Percentiles rank a stretch among this genome's conserved stretches.
phyloP scores from a whole-genome alignment of 2,888 invertebrate species.

The Portevinia maculata region DNA sequence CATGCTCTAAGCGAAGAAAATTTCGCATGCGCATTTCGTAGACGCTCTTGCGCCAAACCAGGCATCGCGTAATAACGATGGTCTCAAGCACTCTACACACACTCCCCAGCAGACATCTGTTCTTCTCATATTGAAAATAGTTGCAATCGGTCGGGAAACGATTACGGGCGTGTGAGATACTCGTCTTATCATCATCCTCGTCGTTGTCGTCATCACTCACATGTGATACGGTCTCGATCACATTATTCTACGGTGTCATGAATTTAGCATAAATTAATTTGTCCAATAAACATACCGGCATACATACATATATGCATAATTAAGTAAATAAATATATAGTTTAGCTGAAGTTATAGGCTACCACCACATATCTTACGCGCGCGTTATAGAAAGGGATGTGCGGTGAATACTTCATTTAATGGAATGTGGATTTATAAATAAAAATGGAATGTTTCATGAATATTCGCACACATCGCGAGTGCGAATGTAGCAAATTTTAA shows the following conservation, averaged over 20 bases:
- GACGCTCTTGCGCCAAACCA: constrained; percentile 71
- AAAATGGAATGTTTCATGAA: constrained; percentile 36
- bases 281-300: neutral
- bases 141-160: constrained; percentile 74
- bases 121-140: constrained; percentile 68
- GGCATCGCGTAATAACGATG: constrained; percentile 52
- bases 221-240: constrained; percentile 39
- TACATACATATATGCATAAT: constrained; percentile 15
- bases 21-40: constrained; percentile 74
- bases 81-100: constrained; percentile 15
- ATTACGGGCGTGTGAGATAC: constrained; percentile 73
- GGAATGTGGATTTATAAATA: constrained; percentile 73
- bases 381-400: constrained; percentile 1
- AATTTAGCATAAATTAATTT: constrained; percentile 49
- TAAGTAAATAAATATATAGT: constrained; percentile 33
- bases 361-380: constrained; percentile 3
- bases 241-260: constrained; percentile 19
- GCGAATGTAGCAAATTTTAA: constrained; percentile 41
- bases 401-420: constrained; percentile 23
- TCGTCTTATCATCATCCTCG: constrained; percentile 62
- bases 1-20: constrained; percentile 55
- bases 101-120: constrained; percentile 51
- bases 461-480: constrained; percentile 26
- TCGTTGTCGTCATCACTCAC: constrained; percentile 50
- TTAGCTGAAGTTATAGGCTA: constrained; percentile 40